These are phyloP conservation scores for Calycopis cecrops DNA, from an alignment of 1,140 invertebrate species.

Conservation along the genomic window DNA sequence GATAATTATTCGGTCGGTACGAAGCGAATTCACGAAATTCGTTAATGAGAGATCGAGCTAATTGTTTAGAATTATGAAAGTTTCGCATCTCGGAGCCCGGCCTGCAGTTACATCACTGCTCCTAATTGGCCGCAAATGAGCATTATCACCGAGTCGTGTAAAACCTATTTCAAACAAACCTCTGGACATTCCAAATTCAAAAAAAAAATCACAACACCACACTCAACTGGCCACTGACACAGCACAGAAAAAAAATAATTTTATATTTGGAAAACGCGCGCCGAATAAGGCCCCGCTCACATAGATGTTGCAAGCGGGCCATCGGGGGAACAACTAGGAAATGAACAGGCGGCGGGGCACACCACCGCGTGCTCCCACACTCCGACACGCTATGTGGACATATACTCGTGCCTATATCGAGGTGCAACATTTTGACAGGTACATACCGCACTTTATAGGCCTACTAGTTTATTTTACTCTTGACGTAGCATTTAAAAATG, in stretches of 20 bases:
- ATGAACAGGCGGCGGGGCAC: slow-evolving; percentile 49
- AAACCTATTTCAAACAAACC: slow-evolving; percentile 32
- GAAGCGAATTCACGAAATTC: slow-evolving; percentile 22
- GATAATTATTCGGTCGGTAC: too few relatives aligned
- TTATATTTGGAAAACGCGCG: slow-evolving; percentile 50
- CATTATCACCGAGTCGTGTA: slow-evolving; percentile 31
- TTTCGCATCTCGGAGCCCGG: slow-evolving; percentile 18
- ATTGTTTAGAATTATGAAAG: slow-evolving; percentile 29
- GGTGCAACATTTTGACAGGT: slow-evolving; percentile 57
- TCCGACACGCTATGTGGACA: slow-evolving; percentile 31
- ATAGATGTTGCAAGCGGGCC: slow-evolving; percentile 69
- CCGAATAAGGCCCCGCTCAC: slow-evolving; percentile 67
- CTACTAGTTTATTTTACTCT: slow-evolving; percentile 9
- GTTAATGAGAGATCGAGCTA: slow-evolving; percentile 31
- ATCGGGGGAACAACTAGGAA: slow-evolving; percentile 68
- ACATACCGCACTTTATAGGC: slow-evolving; percentile 49
- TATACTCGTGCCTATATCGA: slow-evolving; percentile 42
- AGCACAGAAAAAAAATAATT: slow-evolving; percentile 40
- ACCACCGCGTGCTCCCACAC: slow-evolving; percentile 43
- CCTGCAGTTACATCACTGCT: slow-evolving; percentile 30
- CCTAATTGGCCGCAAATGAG: slow-evolving; percentile 8
- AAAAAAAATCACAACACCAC: slow-evolving; percentile 36
- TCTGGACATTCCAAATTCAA: slow-evolving; percentile 33
- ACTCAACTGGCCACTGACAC: slow-evolving; percentile 36
- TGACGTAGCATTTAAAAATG: neutral